phyloP scores from a whole-genome alignment of 2,888 invertebrate genomes.

The Tenthredo mesomela region DNA sequence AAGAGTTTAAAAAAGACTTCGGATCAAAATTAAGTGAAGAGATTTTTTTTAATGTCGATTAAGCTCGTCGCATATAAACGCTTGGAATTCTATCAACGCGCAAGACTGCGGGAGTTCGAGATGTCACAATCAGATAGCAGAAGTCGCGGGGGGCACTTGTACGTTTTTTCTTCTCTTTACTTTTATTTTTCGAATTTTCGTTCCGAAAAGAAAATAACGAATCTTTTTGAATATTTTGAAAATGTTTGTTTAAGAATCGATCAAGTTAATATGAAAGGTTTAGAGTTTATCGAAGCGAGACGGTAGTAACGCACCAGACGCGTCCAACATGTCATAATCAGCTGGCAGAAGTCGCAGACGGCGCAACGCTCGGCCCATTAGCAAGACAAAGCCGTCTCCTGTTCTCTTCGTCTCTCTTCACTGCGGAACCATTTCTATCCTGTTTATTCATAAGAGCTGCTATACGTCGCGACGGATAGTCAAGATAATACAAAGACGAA shows the following conservation, averaged over 20 bases:
- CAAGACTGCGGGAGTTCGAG: neutral
- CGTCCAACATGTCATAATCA: constrained; percentile 76
- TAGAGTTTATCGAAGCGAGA: constrained; percentile 12
- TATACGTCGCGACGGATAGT: constrained; percentile 20
- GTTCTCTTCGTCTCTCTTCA: constrained; percentile 53
- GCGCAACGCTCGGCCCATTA: constrained; percentile 75
- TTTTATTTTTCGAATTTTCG: neutral
- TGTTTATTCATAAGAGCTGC: constrained; percentile 36
- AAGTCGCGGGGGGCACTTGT: neutral
- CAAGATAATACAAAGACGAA: constrained; percentile 4
- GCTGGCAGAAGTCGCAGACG: constrained; percentile 75
- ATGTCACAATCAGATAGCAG: neutral
- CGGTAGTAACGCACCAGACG: constrained; percentile 66
- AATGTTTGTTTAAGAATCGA: constrained; percentile 14
- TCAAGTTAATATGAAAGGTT: constrained; percentile 5
- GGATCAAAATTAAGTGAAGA: neutral
- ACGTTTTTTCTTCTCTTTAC: neutral
- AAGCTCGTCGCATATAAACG: neutral
- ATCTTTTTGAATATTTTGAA: neutral
- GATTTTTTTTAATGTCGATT: neutral
- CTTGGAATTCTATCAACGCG: neutral
- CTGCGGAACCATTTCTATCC: neutral
- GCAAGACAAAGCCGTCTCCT: constrained; percentile 73
- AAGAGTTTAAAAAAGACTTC: neutral
- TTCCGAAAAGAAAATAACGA: neutral